Percentiles rank a stretch among this genome's conserved stretches.
phyloP scores from a whole-genome alignment of 2,113 vertebrate genomes.

The Ctenodactylus gundi region DNA sequence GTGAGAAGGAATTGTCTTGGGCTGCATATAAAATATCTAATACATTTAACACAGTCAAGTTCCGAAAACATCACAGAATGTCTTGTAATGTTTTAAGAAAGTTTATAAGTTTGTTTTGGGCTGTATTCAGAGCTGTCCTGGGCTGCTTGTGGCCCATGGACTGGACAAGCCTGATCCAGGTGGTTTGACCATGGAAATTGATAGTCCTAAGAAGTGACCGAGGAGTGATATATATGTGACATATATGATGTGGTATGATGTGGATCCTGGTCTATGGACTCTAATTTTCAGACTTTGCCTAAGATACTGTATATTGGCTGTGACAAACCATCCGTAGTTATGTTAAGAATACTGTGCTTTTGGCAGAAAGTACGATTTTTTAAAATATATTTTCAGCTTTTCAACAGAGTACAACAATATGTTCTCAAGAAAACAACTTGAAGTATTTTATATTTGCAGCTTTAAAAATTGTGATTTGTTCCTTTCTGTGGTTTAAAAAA shows the following conservation, averaged over 20 bases:
- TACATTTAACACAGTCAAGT: too few species aligned
- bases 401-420: neutral
- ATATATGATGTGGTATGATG: neutral
- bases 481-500: constrained; percentile 11
- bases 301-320: neutral
- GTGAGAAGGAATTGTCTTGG: too few species aligned
- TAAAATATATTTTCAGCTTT: constrained; percentile 9
- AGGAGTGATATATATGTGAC: neutral
- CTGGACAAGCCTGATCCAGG: too few species aligned
- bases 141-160: too few species aligned
- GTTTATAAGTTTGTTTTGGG: too few species aligned
- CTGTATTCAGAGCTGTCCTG: too few species aligned
- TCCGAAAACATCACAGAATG: too few species aligned
- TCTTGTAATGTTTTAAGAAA: too few species aligned
- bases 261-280: neutral
- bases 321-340: neutral
- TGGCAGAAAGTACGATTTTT: neutral
- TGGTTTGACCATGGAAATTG: neutral
- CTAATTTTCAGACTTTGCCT: neutral
- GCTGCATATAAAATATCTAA: too few species aligned
- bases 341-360: neutral
- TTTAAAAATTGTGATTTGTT: constrained; percentile 30
- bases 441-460: constrained; percentile 24
- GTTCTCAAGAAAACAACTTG: neutral
- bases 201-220: neutral